Evolutionary conservation across 1,140 invertebrate species (phyloP).

Genomic region (Nymphalis io): DNA sequence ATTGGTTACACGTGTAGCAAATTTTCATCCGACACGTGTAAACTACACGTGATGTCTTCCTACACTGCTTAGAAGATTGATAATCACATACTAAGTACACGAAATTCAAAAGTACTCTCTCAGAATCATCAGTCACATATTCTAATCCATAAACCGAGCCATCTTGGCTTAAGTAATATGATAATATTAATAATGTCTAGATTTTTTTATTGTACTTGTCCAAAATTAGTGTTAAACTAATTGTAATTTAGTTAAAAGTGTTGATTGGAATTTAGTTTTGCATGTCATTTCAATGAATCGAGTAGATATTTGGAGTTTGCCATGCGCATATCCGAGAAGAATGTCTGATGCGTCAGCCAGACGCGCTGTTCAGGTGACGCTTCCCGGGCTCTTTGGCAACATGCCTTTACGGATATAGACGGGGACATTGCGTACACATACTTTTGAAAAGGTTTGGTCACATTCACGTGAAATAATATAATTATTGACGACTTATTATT

Average conservation of each 20-base stretch:
- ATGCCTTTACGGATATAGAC: constrained; percentile 72
- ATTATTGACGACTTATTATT: neutral
- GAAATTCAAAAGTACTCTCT: too few species aligned
- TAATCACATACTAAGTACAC: too few species aligned
- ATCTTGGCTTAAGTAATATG: too few species aligned
- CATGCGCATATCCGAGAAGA: constrained; percentile 24
- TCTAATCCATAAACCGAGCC: too few species aligned
- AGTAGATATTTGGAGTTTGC: constrained; percentile 22
- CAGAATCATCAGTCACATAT: too few species aligned
- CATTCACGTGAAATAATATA: neutral
- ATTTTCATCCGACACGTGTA: too few species aligned
- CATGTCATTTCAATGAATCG: constrained; percentile 4
- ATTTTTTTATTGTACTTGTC: too few species aligned
- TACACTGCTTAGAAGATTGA: too few species aligned
- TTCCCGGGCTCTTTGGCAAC: constrained; percentile 57
- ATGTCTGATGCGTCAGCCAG: constrained; percentile 50
- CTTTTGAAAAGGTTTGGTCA: constrained; percentile 7
- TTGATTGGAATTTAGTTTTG: neutral
- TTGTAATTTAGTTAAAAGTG: neutral
- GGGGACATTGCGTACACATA: constrained; percentile 31
- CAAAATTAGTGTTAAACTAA: neutral
- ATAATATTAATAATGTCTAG: too few species aligned
- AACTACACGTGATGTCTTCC: too few species aligned
- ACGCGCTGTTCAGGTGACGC: constrained; percentile 61
- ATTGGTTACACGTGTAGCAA: too few species aligned